Evolutionary conservation across 30 jellyfish, hydroid and myxozoan genomes (phyloP).

Genomic region (Nemopilema nomurai): DNA sequence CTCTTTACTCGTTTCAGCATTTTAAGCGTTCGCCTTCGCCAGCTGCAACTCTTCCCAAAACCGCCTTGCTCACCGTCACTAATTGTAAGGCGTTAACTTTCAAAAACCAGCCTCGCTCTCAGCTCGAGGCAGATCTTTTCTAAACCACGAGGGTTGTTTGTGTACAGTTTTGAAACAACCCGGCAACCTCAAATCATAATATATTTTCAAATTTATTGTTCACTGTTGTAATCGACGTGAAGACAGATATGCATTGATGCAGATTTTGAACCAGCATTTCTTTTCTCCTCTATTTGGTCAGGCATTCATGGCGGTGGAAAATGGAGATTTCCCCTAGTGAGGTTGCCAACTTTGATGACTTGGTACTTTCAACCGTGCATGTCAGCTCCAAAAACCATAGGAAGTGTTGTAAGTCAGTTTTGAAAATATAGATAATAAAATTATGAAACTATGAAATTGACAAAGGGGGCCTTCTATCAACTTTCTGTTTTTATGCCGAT

Average conservation of each 20-base stretch:
- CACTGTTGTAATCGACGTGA: too few species aligned
- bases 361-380: slow-evolving; percentile 61
- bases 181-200: too few species aligned
- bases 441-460: too few species aligned
- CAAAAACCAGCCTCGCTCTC: slow-evolving; percentile 21
- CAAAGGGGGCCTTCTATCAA: too few species aligned
- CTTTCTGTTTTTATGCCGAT: too few species aligned
- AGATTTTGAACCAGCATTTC: background rate
- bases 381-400: background rate
- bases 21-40: slow-evolving; percentile 4
- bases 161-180: background rate
- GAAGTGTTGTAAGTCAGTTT: background rate
- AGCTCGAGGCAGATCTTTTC: background rate
- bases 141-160: background rate
- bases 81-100: background rate
- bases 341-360: slow-evolving; percentile 18
- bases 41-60: background rate
- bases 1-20: slow-evolving; percentile 91
- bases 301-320: background rate
- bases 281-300: background rate
- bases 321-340: background rate
- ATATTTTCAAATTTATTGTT: too few species aligned
- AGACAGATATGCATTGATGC: background rate
- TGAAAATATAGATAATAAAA: background rate
- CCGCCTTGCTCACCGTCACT: slow-evolving; percentile 46